A percentile compares a stretch with the other conserved stretches of the same genome.
Conservation (phyloP, 2,888 invertebrate genomes). For the Gastracanthus pulcherrimus region DNA sequence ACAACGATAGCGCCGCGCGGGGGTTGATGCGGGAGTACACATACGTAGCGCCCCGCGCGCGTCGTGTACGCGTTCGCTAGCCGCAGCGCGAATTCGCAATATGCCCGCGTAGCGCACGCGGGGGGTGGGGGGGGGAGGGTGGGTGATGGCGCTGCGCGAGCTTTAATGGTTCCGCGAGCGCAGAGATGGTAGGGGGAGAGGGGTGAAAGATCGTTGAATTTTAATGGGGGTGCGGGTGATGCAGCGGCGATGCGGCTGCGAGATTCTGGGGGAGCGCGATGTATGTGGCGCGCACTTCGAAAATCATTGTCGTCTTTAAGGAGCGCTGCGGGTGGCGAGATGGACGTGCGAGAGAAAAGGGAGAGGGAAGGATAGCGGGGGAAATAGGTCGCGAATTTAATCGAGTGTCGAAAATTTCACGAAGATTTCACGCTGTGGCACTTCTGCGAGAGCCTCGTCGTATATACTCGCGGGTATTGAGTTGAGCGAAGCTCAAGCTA, state of each 20-base stretch:
- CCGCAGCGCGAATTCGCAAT: slow-evolving; percentile 31
- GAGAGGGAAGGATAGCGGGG: neutral
- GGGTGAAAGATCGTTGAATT: slow-evolving; percentile 23
- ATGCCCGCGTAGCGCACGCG: neutral
- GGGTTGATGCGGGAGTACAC: neutral
- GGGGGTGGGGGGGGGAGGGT: neutral
- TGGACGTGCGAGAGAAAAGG: neutral
- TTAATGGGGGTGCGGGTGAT: slow-evolving; percentile 5
- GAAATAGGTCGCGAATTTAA: slow-evolving; percentile 41
- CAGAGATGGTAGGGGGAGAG: neutral
- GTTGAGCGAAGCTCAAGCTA: no score
- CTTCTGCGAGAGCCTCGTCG: no score
- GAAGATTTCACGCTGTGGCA: neutral
- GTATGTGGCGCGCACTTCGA: neutral
- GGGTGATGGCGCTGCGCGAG: neutral
- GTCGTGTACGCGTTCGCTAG: neutral
- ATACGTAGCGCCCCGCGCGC: neutral
- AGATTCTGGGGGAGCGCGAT: neutral
- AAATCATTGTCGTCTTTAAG: slow-evolving; percentile 7
- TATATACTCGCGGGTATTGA: no score
- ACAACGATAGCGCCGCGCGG: neutral
- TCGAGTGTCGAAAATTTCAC: slow-evolving; percentile 32
- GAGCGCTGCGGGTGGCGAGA: neutral
- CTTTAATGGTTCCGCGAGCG: slow-evolving; percentile 1
- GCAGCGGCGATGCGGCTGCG: neutral